Evolutionary conservation across 1,140 invertebrate genomes (phyloP), one percentile per base, ranked within the genome.

Genomic region (Bombus difficillimus): DNA sequence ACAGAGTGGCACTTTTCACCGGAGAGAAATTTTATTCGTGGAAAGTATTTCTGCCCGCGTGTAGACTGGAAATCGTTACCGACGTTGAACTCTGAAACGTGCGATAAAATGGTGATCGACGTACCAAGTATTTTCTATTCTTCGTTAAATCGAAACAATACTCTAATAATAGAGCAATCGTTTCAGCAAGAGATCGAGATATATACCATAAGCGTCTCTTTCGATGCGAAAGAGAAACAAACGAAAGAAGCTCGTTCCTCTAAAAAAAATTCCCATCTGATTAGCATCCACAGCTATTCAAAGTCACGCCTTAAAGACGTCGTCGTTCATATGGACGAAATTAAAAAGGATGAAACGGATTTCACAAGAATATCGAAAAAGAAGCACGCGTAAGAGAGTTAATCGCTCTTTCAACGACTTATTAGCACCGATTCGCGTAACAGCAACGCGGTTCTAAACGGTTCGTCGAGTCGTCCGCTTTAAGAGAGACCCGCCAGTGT

Each of bases 341-440:
- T 5, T 18, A n/a, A 18, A 22, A 18, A 59, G 22, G 3, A 43
- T 18, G 43, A 57, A 53, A 39, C 13, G 10, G 0, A 8, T 37
- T 13, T 2, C 5, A 34, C 32, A 32, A 28, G 32, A n/a, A 13
- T 15, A 37, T 9, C 25, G 2, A 39, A 22, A 53, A 22, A 22
- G 47, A 53, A 53, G 18, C 47, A 53, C 47, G 47, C 47, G 47
- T 53, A 22, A 83, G 72, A 53, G 81, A 34, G 74, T 83, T 79
- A 72, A 85, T 85, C 77, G 37, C 22, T 37, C 82, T 79, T 79
- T 79, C 82, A 43, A 4, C n/a, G 8, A 59, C 66, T 84, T 47
- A 47, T 79, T 79, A 62, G 15, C 66, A 43, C 34, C 34, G 53
- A 80, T 72, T 62, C 53, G n/a, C 25, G 34, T 2, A 18, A 47